phyloP scores from a whole-genome alignment of 2,113 vertebrate species.

The Hemiscyllium ocellatum region DNA sequence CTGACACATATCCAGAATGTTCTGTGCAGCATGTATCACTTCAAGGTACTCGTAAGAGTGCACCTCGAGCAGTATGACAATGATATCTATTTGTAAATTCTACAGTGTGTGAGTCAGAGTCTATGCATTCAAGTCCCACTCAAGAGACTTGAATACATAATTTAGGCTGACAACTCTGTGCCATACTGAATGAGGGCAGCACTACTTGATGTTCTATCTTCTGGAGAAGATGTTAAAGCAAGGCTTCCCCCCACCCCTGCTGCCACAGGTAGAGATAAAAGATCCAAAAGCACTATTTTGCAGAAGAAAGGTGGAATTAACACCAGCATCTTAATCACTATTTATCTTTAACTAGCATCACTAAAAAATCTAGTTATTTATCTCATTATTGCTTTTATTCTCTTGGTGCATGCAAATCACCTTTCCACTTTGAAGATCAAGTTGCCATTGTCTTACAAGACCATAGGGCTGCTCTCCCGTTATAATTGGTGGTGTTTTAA shows the following conservation, averaged over 20 bases:
- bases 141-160: not conserved
- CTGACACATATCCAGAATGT: not conserved
- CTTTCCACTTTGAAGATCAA: not conserved
- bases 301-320: not conserved
- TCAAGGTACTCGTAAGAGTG: not conserved
- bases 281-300: not conserved
- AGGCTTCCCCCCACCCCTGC: not conserved
- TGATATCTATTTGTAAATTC: not conserved
- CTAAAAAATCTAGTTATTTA: not conserved
- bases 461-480: too few relatives aligned
- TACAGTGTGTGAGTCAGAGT: not conserved
- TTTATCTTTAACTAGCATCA: not conserved
- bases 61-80: not conserved
- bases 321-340: not conserved
- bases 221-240: not conserved
- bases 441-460: too few relatives aligned
- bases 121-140: not conserved
- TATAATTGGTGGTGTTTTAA: too few relatives aligned
- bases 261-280: not conserved
- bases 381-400: not conserved
- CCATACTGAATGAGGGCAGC: not conserved
- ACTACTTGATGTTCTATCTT: not conserved
- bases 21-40: not conserved
- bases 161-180: not conserved
- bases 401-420: not conserved